Evolutionary conservation across 2,113 vertebrate genomes (phyloP).

Genomic region (Dermatemys mawii): DNA sequence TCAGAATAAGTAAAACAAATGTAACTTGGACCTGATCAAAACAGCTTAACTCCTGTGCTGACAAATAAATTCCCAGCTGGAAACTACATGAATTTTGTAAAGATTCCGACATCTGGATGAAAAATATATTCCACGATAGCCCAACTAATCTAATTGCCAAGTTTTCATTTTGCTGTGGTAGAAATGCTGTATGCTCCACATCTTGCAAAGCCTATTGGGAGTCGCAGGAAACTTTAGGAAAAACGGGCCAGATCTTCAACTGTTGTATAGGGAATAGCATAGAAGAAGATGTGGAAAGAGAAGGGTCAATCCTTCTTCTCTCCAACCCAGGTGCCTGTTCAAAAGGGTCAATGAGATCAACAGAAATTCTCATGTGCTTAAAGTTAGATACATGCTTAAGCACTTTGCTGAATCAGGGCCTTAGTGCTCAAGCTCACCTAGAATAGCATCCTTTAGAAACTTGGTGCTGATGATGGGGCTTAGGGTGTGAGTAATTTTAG

Average conservation of each 20-base stretch:
- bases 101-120: conserved; percentile 18
- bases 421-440: neutral
- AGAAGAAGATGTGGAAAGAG: neutral
- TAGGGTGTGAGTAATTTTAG: neutral
- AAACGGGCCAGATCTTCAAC: conserved; percentile 64
- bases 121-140: conserved; percentile 50
- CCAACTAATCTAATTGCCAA: rapidly evolving
- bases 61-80: neutral
- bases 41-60: no score
- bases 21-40: no score
- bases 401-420: neutral
- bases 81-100: rapidly evolving
- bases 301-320: neutral
- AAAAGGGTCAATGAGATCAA: neutral
- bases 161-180: neutral
- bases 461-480: neutral
- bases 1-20: no score
- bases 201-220: neutral
- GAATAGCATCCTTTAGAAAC: neutral
- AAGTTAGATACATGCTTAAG: neutral
- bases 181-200: conserved; percentile 44
- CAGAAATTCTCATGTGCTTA: neutral
- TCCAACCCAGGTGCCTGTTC: neutral
- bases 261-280: neutral
- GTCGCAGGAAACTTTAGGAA: neutral